Base-by-base conservation (phyloP, 2,888 invertebrate species). In the Sisyra terminalis region DNA sequence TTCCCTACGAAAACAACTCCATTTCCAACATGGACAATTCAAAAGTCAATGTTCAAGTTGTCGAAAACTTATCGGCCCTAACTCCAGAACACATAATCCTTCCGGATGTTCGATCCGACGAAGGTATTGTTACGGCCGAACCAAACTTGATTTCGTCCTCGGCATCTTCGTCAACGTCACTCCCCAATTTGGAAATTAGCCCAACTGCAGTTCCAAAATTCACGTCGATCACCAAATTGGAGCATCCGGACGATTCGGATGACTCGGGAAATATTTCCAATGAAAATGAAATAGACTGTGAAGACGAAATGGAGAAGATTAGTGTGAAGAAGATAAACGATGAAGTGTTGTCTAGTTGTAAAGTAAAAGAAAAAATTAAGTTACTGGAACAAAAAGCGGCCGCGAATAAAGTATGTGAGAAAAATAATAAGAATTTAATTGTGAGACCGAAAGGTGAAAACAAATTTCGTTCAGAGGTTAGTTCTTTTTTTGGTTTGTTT, bases 201-300 rank as follows among this genome's bases (percentile, higher is more conserved):
- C 11, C 24, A 29, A 13, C 29, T 34, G 37, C 16, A 3, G 10
- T 39, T 11, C 67, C 67, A 51, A 68, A 69, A 57, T 64, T 65
- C 57, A 69, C 69, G 46, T 70, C 72, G 58, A 70, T 72, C 50
- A 70, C 69, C 49, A 78, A 78, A 5, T 78, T 78, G 52, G 80
- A 81, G 52, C 64, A 64, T 55, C 58, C 18, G 5, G 24, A 24
- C 3, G 24, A 24, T 56, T 80, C 82, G 45, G 83, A 84, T 53
- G 84, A 84, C 63, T 83, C 83, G 44, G 84, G 84, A 46, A 82
- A 84, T 61, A 83, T 82, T 50, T 83, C 83, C 40, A 82, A 80
- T 55, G 81, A 80, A 57, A 73, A 73, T 53, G 74, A 76, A 46
- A 47, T 53, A 44, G 58, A 58, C 45, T 52, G 51, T 44, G 56